phyloP scores from a whole-genome alignment of 2,113 vertebrate genomes.

The Daboia siamensis region DNA sequence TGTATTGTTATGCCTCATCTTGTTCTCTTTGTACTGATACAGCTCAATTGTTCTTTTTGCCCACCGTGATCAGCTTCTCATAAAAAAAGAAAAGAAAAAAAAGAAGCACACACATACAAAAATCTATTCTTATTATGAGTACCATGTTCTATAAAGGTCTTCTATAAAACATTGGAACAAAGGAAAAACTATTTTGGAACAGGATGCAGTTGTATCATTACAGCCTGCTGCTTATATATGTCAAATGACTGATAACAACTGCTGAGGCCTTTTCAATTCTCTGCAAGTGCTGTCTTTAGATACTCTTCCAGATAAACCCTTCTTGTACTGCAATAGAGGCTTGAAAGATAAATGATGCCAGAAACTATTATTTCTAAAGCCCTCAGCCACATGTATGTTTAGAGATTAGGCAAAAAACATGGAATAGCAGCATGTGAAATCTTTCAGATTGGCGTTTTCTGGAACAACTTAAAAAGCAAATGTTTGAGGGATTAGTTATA shows the following conservation, averaged over 20 bases:
- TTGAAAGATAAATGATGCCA: slow-evolving; percentile 48
- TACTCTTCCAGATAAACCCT: slow-evolving; percentile 61
- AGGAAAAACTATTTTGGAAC: slow-evolving; percentile 64
- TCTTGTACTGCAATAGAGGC: slow-evolving; percentile 35
- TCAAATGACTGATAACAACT: slow-evolving; percentile 67
- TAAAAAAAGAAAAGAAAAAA: no score
- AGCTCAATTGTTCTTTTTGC: slow-evolving; percentile 56
- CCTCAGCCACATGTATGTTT: slow-evolving; percentile 38
- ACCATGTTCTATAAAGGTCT: slow-evolving; percentile 60
- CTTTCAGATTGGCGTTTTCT: neutral
- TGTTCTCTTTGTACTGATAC: no score
- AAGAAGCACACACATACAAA: neutral
- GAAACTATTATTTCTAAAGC: slow-evolving; percentile 52
- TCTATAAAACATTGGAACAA: slow-evolving; percentile 53
- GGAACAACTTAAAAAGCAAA: neutral
- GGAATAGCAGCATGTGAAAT: neutral
- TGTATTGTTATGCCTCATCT: slow-evolving; percentile 60
- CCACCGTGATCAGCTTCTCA: slow-evolving; percentile 61
- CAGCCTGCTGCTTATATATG: slow-evolving; percentile 62
- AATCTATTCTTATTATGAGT: slow-evolving; percentile 47
- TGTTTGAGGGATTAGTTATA: neutral
- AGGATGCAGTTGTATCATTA: slow-evolving; percentile 62
- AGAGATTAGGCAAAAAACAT: slow-evolving; percentile 30
- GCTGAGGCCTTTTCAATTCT: slow-evolving; percentile 69
- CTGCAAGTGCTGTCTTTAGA: slow-evolving; percentile 58